phyloP scores from a whole-genome alignment of 2,888 invertebrate species.

The Gastracanthus pulcherrimus region DNA sequence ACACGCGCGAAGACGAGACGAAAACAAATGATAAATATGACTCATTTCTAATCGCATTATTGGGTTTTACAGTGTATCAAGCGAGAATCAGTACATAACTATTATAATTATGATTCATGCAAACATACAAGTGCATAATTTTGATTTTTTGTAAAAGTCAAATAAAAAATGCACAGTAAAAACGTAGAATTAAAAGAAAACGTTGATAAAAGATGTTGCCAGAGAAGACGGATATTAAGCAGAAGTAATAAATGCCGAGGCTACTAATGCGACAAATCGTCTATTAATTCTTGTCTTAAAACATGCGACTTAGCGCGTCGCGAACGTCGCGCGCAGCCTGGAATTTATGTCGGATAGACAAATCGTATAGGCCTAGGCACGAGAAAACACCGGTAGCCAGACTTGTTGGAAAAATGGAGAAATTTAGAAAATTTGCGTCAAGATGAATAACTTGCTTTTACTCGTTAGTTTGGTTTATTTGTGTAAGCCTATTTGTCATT shows the following conservation, averaged over 20 bases:
- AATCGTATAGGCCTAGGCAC: not conserved
- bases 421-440: not conserved
- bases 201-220: too few relatives aligned
- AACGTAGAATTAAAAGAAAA: too few relatives aligned
- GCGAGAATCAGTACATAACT: not conserved
- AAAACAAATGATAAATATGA: conserved; percentile 5
- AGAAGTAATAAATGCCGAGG: not conserved
- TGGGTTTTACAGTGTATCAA: not conserved
- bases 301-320: not conserved
- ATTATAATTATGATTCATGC: too few relatives aligned
- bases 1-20: not conserved
- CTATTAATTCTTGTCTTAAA: not conserved
- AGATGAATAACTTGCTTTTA: not conserved
- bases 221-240: too few relatives aligned
- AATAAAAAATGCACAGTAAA: too few relatives aligned
- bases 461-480: too few relatives aligned
- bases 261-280: not conserved
- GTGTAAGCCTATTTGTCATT: too few relatives aligned
- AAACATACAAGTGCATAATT: too few relatives aligned
- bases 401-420: not conserved
- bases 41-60: not conserved
- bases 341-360: not conserved
- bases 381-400: not conserved
- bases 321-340: not conserved
- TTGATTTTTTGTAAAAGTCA: too few relatives aligned